A percentile compares a stretch with the other conserved stretches of the same genome.
These are phyloP conservation scores for Pogonocherus hispidulus DNA, from an alignment of 2,888 invertebrate species.

Conservation along the genomic window DNA sequence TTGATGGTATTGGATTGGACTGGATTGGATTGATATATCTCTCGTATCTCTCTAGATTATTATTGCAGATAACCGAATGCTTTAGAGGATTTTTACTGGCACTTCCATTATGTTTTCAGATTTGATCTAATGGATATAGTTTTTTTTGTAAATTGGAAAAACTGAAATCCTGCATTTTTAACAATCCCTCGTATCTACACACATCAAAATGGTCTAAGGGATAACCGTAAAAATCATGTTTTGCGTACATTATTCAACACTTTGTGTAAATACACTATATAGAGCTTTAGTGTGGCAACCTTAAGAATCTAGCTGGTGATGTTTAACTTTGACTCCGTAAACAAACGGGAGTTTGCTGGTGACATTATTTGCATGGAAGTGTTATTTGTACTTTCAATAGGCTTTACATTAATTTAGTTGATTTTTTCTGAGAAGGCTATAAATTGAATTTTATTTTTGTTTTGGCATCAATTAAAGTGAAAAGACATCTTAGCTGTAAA, in stretches of 20 bases:
- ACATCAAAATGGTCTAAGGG: constrained; percentile 21
- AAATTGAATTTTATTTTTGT: neutral
- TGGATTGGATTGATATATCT: too few species aligned
- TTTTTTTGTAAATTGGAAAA: too few species aligned
- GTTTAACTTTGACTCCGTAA: neutral
- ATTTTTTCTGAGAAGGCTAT: neutral
- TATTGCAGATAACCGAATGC: too few species aligned
- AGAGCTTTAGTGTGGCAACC: neutral
- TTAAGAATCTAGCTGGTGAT: neutral
- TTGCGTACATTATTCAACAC: neutral
- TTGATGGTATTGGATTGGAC: too few species aligned
- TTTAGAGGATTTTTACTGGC: too few species aligned
- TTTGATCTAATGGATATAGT: too few species aligned
- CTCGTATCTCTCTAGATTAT: too few species aligned
- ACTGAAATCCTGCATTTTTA: too few species aligned
- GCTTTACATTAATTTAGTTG: neutral
- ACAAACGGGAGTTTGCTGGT: neutral
- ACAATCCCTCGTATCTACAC: too few species aligned
- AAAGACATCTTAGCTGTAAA: neutral
- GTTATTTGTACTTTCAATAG: neutral
- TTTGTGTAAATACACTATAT: neutral
- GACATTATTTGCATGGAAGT: neutral
- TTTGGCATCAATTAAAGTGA: neutral
- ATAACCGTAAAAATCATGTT: constrained; percentile 8
- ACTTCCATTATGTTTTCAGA: too few species aligned